Base-by-base conservation (phyloP, 1,140 invertebrate genomes). In the Zaprionus inermis region DNA sequence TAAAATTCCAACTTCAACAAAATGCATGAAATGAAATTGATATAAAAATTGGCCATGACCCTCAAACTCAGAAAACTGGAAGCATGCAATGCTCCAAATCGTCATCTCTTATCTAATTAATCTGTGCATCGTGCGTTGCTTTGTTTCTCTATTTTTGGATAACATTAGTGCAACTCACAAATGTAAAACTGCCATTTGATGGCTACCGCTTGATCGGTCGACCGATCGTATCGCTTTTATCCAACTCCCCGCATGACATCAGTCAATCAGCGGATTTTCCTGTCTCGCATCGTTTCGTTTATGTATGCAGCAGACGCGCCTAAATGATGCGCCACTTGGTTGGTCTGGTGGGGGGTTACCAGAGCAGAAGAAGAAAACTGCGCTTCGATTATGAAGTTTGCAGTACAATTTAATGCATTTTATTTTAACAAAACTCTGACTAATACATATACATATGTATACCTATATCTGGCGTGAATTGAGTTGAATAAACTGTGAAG, bases 121-220 rank as follows among this genome's bases (percentile, higher is more conserved):
- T 38, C 5, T 58, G n/a, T 22, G 16, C 34, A 10, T 18, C 22
- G 36, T 3, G 22, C 38, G 9, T 3, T 4, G 20, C 49, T 64
- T 55, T 55, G 63, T 57, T 67, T 64, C 32, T 51, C 38, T 1
- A 6, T n/a, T 44, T 44, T 44, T 32, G 36, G 56, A 55, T 58
- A 61, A 34, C 54, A 44, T 78, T 75, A 80, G 74, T 81, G 61
- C 78, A 76, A 71, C 44, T 49, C 46, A 64, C 55, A 51, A 59
- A 72, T 72, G 46, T 72, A 57, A 70, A 68, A 65, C 76, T 82
- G 68, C 72, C 71, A 70, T 77, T 79, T 65, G 57, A 79, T 79
- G 70, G 59, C 52, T 66, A 70, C 70, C 63, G 61, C 82, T 70
- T 64, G 77, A 49, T 51, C 14, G 20, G 51, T 24, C 46, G 14